Evolutionary conservation across 2,888 invertebrate species (phyloP).

Genomic region (Rhyacophila evoluta): DNA sequence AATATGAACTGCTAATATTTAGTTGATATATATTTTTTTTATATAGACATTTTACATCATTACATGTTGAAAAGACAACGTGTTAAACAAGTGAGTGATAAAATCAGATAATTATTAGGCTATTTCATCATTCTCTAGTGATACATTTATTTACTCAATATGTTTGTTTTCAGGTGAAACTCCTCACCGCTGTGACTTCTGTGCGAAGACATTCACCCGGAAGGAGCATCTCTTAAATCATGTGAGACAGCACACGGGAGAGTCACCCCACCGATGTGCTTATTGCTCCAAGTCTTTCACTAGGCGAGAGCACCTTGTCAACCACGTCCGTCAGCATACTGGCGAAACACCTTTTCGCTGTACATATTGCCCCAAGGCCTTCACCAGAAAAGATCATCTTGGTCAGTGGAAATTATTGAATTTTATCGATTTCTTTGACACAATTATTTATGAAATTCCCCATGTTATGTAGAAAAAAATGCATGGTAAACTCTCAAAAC

Average conservation of each 20-base stretch:
- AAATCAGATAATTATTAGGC: no score
- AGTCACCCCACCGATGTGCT: constrained; percentile 87
- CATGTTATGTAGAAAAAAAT: no score
- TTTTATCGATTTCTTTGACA: no score
- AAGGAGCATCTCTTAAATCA: constrained; percentile 83
- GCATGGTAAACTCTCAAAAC: no score
- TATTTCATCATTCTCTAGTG: no score
- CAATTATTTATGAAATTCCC: no score
- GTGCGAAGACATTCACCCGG: constrained; percentile 82
- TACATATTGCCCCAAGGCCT: constrained; percentile 87
- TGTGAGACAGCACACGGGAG: constrained; percentile 83
- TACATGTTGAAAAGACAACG: no score
- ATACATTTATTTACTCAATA: no score
- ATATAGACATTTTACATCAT: no score
- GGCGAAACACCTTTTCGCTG: constrained; percentile 84
- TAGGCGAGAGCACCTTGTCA: constrained; percentile 86
- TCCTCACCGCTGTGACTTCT: constrained; percentile 83
- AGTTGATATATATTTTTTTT: no score
- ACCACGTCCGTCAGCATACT: constrained; percentile 85
- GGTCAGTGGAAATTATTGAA: constrained; percentile 61
- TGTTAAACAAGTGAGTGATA: no score
- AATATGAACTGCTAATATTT: no score
- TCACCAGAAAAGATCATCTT: constrained; percentile 86
- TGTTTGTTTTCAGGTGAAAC: constrained; percentile 76
- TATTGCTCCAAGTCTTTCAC: constrained; percentile 91